Base-by-base conservation (phyloP, 1,140 invertebrate species). In the Grapholita molesta region DNA sequence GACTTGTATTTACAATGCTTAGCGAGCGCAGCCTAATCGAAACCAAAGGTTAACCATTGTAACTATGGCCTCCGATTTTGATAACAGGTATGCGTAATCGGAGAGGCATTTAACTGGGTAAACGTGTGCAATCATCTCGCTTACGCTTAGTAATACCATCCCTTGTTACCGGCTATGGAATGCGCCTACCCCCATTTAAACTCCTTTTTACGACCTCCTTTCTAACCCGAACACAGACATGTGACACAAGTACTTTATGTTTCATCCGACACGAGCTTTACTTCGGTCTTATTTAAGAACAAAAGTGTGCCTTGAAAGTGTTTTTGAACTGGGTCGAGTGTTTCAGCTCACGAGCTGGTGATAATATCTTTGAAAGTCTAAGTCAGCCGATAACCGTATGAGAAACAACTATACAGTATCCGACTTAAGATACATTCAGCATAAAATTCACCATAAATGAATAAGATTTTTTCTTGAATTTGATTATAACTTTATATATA, bases 321-420 rank as follows among this genome's bases (percentile, higher is more conserved):
- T 57, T 57, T 57, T 30, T 57, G 53, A 57, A 57, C 53, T 57
- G 53, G 53, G 53, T 57, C 53, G 53, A 57, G 53, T 57, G 53
- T 25, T n/a, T 57, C 24, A 57, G 53, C 53, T 57, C 53, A 57
- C 53, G 53, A 57, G 53, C 25, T 57, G 53, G 53, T 25, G 53
- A 57, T 57, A 57, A 57, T 30, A 57, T 57, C 53, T 57, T 57
- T 57, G 53, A 57, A 57, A 57, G 53, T 24, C 53, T 57, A 57
- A 24, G 53, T 57, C 23, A 1, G 53, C 53, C 24, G 53, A 18
- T 57, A 57, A 25, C 53, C 53, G 53, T 11, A 57, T 57, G 53
- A n/a, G 53, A 57, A 57, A 57, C 24, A 57, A 53, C 52, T 53
- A 53, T 6, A 64, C 7, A 35, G 12, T 64, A 64, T 35, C n/a